phyloP scores from a whole-genome alignment of 1,140 invertebrate genomes.

The Pissodes strobi region DNA sequence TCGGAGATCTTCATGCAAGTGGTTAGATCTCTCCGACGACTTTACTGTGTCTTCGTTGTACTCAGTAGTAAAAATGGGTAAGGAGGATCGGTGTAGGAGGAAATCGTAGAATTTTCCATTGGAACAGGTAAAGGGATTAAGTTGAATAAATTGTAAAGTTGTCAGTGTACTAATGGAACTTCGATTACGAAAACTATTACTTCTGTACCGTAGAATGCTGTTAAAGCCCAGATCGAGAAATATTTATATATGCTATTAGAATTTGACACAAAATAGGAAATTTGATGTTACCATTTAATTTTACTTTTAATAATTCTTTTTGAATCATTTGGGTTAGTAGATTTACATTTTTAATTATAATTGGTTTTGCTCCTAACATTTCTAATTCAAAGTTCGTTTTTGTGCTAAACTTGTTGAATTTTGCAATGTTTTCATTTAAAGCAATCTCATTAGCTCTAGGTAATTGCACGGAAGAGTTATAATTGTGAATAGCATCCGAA shows the following conservation, averaged over 20 bases:
- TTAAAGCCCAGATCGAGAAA: slow-evolving; percentile 2
- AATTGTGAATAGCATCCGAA: slow-evolving; percentile 16
- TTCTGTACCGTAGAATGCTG: slow-evolving; percentile 1
- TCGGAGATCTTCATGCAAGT: neutral
- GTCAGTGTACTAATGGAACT: neutral
- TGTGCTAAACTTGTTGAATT: slow-evolving; percentile 32
- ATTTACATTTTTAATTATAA: slow-evolving; percentile 7
- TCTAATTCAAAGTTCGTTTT: neutral
- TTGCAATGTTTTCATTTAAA: slow-evolving; percentile 32
- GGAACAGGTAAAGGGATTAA: too few relatives aligned
- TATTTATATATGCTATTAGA: slow-evolving; percentile 19
- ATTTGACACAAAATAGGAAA: slow-evolving; percentile 4
- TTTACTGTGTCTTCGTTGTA: slow-evolving; percentile 18
- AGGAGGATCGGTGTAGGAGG: slow-evolving; percentile 18
- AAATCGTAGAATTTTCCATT: too few relatives aligned
- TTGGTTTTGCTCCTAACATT: neutral
- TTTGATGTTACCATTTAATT: slow-evolving; percentile 34
- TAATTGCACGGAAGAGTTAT: slow-evolving; percentile 1
- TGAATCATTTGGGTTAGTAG: slow-evolving; percentile 32
- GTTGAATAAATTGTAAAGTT: slow-evolving; percentile 9
- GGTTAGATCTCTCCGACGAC: too few relatives aligned
- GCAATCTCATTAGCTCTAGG: neutral
- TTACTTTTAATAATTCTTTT: slow-evolving; percentile 33
- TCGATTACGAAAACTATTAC: slow-evolving; percentile 11
- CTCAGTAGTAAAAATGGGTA: slow-evolving; percentile 12